These are phyloP conservation scores for Drosophila monieri DNA, from an alignment of 2,888 invertebrate genomes.

Conservation along the genomic window DNA sequence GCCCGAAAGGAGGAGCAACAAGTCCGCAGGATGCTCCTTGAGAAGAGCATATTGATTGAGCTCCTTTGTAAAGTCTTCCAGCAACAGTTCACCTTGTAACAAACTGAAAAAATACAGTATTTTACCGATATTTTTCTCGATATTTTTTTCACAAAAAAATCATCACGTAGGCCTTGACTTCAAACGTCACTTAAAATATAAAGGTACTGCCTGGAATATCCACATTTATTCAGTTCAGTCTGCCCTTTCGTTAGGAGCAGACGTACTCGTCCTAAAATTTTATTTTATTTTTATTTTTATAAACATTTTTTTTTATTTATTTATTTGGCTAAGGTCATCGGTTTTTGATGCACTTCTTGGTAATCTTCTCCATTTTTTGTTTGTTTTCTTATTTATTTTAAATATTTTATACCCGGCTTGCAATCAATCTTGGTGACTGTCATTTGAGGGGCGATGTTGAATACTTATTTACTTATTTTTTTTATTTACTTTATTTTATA, in stretches of 20 bases:
- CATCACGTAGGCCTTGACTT: not conserved
- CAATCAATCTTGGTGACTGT: too few relatives aligned
- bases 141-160: not conserved
- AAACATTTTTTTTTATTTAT: not conserved
- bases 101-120: conserved; percentile 21
- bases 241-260: not conserved
- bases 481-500: too few relatives aligned
- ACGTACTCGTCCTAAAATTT: not conserved
- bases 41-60: conserved; percentile 73
- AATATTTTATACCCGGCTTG: too few relatives aligned
- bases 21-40: conserved; percentile 65
- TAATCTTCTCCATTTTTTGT: not conserved
- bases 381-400: too few relatives aligned
- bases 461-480: too few relatives aligned
- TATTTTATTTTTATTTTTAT: not conserved
- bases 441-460: too few relatives aligned
- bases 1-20: conserved; percentile 30
- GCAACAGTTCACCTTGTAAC: conserved; percentile 48
- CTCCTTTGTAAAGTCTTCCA: conserved; percentile 56
- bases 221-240: not conserved
- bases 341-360: not conserved
- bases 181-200: not conserved
- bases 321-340: not conserved
- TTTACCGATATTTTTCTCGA: too few relatives aligned
- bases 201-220: not conserved